These are phyloP conservation scores for Cydia fagiglandana DNA, from an alignment of 1,140 invertebrate species.

Conservation along the genomic window DNA sequence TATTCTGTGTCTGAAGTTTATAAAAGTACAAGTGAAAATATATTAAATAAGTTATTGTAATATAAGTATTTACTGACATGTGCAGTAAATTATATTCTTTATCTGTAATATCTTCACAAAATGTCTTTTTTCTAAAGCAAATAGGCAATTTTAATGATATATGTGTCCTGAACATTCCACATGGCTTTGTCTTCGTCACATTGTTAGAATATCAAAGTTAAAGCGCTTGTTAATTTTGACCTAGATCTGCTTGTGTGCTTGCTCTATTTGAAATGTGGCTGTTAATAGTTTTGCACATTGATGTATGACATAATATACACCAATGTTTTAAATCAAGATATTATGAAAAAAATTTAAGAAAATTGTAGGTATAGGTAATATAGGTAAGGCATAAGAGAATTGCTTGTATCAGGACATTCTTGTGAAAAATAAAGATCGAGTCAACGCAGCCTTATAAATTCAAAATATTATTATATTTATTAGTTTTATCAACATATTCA, in stretches of 20 bases:
- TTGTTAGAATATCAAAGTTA: constrained; percentile 7
- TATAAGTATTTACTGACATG: too few relatives aligned
- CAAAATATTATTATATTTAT: too few relatives aligned
- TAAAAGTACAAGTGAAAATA: too few relatives aligned
- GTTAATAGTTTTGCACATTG: background rate
- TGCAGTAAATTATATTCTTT: too few relatives aligned
- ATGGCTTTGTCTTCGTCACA: background rate
- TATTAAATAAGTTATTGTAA: too few relatives aligned
- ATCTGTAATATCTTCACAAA: background rate
- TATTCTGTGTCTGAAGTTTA: too few relatives aligned
- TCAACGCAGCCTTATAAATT: too few relatives aligned
- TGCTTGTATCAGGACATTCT: too few relatives aligned
- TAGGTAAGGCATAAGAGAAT: too few relatives aligned
- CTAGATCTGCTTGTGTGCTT: background rate
- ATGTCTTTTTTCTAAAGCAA: background rate
- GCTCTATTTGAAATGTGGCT: background rate
- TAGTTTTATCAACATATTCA: too few relatives aligned
- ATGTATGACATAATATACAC: background rate
- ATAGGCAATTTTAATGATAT: background rate
- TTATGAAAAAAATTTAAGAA: background rate
- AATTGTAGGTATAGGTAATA: too few relatives aligned
- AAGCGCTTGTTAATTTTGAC: constrained; percentile 18
- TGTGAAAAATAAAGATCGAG: too few relatives aligned
- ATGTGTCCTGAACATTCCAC: background rate
- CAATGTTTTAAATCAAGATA: background rate